These are phyloP conservation scores for Camelus dromedarius DNA, from an alignment of 2,113 vertebrate species.

Conservation along the genomic window DNA sequence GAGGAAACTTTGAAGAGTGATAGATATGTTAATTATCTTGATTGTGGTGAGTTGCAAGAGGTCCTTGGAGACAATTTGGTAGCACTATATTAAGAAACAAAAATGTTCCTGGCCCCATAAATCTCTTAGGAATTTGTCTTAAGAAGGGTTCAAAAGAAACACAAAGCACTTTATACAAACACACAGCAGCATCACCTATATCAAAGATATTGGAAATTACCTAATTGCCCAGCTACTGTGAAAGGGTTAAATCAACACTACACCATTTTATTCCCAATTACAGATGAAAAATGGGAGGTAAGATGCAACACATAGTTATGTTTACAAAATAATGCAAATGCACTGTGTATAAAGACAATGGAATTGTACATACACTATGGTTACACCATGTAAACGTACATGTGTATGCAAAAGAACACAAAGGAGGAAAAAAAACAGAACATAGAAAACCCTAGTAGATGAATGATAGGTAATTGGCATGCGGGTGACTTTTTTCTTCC, in stretches of 20 bases:
- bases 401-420: conserved; percentile 26
- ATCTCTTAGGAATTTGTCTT: conserved; percentile 33
- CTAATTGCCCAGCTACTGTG: not conserved
- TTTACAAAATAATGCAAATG: conserved; percentile 65
- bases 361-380: not conserved
- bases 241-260: conserved; percentile 33
- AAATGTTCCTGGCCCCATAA: conserved; percentile 28
- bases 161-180: conserved; percentile 37
- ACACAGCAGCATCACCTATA: not conserved
- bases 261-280: conserved; percentile 21
- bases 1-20: not conserved
- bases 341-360: not conserved
- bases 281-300: conserved; percentile 5
- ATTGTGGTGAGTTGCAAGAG: not conserved
- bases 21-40: not conserved
- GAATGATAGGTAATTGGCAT: conserved; percentile 54
- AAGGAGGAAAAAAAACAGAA: not conserved
- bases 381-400: conserved; percentile 8
- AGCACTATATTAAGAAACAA: conserved; percentile 30
- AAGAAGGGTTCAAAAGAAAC: conserved; percentile 55
- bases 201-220: conserved; percentile 43
- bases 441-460: conserved; percentile 11
- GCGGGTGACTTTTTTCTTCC: conserved; percentile 45
- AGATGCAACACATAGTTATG: not conserved
- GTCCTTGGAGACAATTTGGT: not conserved